phyloP scores from a whole-genome alignment of 2,888 invertebrate species.

The Altica lythri region DNA sequence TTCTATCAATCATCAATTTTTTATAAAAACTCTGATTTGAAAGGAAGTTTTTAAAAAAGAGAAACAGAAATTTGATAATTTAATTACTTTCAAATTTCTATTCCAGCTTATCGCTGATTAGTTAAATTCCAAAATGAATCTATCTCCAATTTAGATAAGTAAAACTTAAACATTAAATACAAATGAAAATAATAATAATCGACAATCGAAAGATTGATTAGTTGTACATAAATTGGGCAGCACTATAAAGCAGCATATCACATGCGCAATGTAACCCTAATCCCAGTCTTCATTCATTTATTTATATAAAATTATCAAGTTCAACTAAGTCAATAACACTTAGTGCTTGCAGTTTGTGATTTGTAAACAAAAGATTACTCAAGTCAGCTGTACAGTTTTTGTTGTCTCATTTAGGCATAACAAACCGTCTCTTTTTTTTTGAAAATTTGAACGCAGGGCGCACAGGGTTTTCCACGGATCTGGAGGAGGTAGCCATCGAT shows the following conservation, averaged over 20 bases:
- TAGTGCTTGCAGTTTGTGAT: slow-evolving; percentile 19
- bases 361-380: slow-evolving; percentile 25
- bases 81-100: too few relatives aligned
- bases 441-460: too few relatives aligned
- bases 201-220: slow-evolving; percentile 15
- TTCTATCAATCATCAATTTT: too few relatives aligned
- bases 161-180: too few relatives aligned
- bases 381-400: slow-evolving; percentile 10
- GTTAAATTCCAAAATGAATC: too few relatives aligned
- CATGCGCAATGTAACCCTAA: slow-evolving; percentile 14
- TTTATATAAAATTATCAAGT: slow-evolving; percentile 20
- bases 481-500: slow-evolving; percentile 27
- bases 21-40: too few relatives aligned
- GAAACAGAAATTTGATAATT: too few relatives aligned
- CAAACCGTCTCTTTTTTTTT: too few relatives aligned
- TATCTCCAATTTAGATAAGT: too few relatives aligned
- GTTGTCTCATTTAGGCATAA: neutral
- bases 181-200: too few relatives aligned
- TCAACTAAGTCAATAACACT: slow-evolving; percentile 16
- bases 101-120: too few relatives aligned
- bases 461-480: slow-evolving; percentile 11
- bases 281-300: slow-evolving; percentile 12
- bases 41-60: too few relatives aligned
- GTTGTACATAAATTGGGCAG: slow-evolving; percentile 8
- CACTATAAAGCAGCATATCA: slow-evolving; percentile 8